Conservation (phyloP, 2,113 vertebrate genomes). For the Caranx melampygus region DNA sequence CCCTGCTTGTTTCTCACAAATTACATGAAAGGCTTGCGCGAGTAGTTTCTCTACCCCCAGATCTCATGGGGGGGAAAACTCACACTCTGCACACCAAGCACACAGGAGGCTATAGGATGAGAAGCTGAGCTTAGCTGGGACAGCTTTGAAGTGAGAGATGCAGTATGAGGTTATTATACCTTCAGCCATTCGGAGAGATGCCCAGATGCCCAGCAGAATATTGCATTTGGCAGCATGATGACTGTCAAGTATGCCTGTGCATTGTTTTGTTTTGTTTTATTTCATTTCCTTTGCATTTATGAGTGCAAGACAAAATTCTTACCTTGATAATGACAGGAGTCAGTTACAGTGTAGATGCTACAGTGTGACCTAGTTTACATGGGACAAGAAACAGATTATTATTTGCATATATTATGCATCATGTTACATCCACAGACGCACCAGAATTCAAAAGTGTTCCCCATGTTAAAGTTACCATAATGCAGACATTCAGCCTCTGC, state of each 20-base stretch:
- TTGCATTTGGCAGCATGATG: constrained; percentile 52
- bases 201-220: constrained; percentile 59
- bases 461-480: constrained; percentile 1
- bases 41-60: constrained; percentile 45
- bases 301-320: constrained; percentile 22
- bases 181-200: constrained; percentile 59
- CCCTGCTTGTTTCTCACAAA: constrained; percentile 61
- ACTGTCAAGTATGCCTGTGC: constrained; percentile 42
- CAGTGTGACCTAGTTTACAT: constrained; percentile 20
- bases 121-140: constrained; percentile 52
- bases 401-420: constrained; percentile 20
- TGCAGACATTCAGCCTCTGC: neutral
- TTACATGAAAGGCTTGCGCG: constrained; percentile 52
- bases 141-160: constrained; percentile 71
- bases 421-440: constrained; percentile 5
- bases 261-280: constrained; percentile 7
- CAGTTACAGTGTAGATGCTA: constrained; percentile 3
- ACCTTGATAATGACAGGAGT: constrained; percentile 17
- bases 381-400: neutral
- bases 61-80: constrained; percentile 43
- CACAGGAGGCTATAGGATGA: constrained; percentile 52
- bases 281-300: constrained; percentile 28
- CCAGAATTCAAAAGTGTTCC: neutral
- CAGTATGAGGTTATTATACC: constrained; percentile 66
- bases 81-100: constrained; percentile 41